A percentile compares a stretch with the other conserved stretches of the same genome.
phyloP scores from a whole-genome alignment of 2,113 vertebrate species.

The Mus musculus region GRCm39 chr12:41857501-41858000 shows the following conservation, averaged over 20 bases:
- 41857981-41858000: background rate
- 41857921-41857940: constrained; percentile 40
- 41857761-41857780: background rate
- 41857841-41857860: background rate
- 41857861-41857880: background rate
- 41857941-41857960: background rate
- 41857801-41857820: constrained; percentile 50
- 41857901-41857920: constrained; percentile 36
- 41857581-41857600: background rate
- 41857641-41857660: background rate
- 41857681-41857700: constrained; percentile 26
- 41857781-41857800: constrained; percentile 39
- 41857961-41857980: background rate
- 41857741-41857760: background rate
- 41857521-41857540: background rate
- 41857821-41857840: background rate
- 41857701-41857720: background rate
- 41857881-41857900: background rate
- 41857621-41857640: constrained; percentile 45
- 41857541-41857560: background rate
- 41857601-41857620: background rate
- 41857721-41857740: background rate
- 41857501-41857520: background rate
- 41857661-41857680: constrained; percentile 42
- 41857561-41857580: background rate